These are phyloP conservation scores for Myotis vivesi DNA, from an alignment of 2,797 vertebrate genomes.

Conservation along the genomic window DNA sequence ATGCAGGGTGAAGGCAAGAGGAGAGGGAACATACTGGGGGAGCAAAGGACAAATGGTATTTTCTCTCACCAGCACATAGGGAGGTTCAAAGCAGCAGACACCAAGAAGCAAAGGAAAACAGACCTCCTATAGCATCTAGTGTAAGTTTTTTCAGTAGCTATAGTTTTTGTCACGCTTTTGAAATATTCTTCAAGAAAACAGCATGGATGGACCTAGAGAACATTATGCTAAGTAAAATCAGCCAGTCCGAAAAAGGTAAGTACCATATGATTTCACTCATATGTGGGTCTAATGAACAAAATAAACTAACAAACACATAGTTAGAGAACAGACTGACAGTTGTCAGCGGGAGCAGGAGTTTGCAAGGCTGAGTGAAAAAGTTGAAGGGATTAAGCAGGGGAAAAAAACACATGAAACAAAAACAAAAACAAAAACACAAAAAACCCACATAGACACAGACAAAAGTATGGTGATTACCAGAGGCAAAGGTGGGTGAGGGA, in stretches of 20 bases:
- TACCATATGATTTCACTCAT: not conserved
- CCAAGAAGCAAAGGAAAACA: not conserved
- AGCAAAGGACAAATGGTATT: not conserved
- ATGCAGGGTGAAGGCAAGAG: not conserved
- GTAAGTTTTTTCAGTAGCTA: not conserved
- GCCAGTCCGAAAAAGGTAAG: not conserved
- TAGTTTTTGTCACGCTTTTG: not conserved
- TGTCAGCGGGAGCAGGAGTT: not conserved
- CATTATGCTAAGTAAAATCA: not conserved
- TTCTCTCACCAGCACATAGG: not conserved
- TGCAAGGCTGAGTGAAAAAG: not conserved
- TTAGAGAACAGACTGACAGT: not conserved
- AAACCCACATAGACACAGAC: not conserved
- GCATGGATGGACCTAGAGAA: not conserved
- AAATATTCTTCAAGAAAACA: constrained; percentile 40
- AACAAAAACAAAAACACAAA: too few species aligned
- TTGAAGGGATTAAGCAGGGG: not conserved
- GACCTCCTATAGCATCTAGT: not conserved
- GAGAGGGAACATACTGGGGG: accelerated
- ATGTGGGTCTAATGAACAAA: not conserved
- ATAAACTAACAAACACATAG: not conserved
- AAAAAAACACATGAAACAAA: not conserved
- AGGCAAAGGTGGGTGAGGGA: not conserved
- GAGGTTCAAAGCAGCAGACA: not conserved
- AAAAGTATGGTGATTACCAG: not conserved